Conservation (phyloP, 2,888 invertebrate genomes). For the Hipparchia semele region DNA sequence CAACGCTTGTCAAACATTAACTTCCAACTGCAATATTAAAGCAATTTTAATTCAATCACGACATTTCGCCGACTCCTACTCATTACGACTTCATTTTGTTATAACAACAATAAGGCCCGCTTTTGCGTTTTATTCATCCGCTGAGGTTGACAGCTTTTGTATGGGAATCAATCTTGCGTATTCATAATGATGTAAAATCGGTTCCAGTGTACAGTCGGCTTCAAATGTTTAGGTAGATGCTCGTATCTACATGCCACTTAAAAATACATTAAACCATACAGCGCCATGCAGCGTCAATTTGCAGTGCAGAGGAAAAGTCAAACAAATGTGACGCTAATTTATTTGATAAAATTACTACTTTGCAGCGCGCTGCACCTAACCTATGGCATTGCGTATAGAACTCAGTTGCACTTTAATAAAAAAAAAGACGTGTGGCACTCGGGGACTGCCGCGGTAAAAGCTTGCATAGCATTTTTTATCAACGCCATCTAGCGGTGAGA, state of each 20-base stretch:
- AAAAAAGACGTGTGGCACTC: no score
- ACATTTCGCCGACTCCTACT: slow-evolving; percentile 68
- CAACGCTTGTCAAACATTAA: slow-evolving; percentile 77
- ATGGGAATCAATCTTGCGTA: slow-evolving; percentile 73
- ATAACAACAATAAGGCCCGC: slow-evolving; percentile 71
- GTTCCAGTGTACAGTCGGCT: slow-evolving; percentile 61
- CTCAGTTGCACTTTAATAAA: no score
- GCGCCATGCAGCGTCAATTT: no score
- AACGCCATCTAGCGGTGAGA: no score
- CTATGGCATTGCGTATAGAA: no score
- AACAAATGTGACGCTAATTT: no score
- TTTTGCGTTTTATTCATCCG: slow-evolving; percentile 62
- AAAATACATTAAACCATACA: no score
- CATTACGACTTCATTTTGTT: slow-evolving; percentile 81
- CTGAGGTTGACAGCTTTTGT: slow-evolving; percentile 74
- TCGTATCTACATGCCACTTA: not conserved
- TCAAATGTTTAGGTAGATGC: not conserved
- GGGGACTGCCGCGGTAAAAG: no score
- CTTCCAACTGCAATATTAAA: slow-evolving; percentile 70
- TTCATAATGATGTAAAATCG: slow-evolving; percentile 75
- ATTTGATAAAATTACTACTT: no score
- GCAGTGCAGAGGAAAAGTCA: no score
- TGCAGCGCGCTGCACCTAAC: no score
- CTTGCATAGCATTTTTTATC: no score
- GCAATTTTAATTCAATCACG: slow-evolving; percentile 78